These are phyloP conservation scores for Sesamia inferens DNA, from an alignment of 2,888 invertebrate genomes.

Conservation along the genomic window DNA sequence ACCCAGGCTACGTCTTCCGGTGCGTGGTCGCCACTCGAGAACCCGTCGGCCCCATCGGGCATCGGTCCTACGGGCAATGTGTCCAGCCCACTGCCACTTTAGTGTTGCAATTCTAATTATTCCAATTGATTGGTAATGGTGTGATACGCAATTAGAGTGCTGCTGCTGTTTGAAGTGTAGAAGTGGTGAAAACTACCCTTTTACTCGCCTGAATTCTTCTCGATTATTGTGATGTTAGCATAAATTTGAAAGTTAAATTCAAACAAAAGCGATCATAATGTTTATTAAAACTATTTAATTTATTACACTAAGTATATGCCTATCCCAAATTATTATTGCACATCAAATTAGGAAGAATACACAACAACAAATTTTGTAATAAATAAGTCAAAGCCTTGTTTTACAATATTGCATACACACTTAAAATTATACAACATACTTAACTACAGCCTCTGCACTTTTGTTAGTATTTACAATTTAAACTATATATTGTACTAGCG, in stretches of 20 bases:
- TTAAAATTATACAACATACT: conserved; percentile 23
- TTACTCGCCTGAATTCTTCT: neutral
- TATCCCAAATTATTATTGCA: conserved; percentile 81
- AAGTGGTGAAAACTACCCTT: too few relatives aligned
- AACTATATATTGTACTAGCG: too few relatives aligned
- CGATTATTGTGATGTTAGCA: neutral
- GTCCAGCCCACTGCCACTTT: too few relatives aligned
- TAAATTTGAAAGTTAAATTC: conserved; percentile 1
- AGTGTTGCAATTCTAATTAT: too few relatives aligned
- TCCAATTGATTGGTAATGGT: too few relatives aligned
- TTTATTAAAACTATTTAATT: conserved; percentile 63
- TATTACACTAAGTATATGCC: conserved; percentile 57
- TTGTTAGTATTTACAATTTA: conserved; percentile 35
- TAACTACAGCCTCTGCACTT: conserved; percentile 19
- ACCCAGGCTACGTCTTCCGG: too few relatives aligned
- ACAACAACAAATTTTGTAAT: conserved; percentile 67
- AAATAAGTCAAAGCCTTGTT: conserved; percentile 62
- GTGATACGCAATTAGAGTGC: too few relatives aligned
- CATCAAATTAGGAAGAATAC: conserved; percentile 69
- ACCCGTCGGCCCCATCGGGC: too few relatives aligned
- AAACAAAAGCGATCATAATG: conserved; percentile 31
- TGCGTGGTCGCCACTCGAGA: too few relatives aligned
- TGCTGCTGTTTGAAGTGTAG: neutral
- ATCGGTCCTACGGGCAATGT: too few relatives aligned
- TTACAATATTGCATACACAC: conserved; percentile 45